Evolutionary conservation across 2,888 invertebrate species (phyloP).

Genomic region (Teinopalpus imperialis): DNA sequence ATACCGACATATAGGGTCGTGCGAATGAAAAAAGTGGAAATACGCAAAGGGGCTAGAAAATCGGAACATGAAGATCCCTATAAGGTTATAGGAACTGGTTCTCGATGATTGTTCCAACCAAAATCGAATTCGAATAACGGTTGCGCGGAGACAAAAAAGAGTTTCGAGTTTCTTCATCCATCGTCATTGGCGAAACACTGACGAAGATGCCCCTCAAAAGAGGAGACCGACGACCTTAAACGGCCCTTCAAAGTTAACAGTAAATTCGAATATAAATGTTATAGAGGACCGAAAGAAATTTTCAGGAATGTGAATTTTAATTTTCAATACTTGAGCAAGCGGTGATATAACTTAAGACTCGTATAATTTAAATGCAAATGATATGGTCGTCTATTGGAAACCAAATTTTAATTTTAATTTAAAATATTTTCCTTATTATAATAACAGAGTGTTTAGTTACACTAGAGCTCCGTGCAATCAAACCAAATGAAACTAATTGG

Average conservation of each 20-base stretch:
- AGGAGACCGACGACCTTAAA: constrained; percentile 57
- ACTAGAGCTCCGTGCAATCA: constrained; percentile 39
- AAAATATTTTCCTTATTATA: constrained; percentile 17
- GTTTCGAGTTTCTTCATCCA: constrained; percentile 54
- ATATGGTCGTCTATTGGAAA: constrained; percentile 1
- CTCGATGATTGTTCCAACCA: constrained; percentile 66
- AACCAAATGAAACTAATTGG: constrained; percentile 46
- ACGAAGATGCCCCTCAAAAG: constrained; percentile 67
- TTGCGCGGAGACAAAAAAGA: constrained; percentile 54
- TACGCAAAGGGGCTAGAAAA: constrained; percentile 68
- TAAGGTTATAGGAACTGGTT: constrained; percentile 60
- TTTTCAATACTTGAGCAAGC: no score
- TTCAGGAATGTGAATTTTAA: no score
- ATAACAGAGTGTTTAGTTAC: constrained; percentile 21
- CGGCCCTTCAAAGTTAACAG: constrained; percentile 54
- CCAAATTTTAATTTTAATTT: constrained; percentile 25
- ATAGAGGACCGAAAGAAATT: constrained; percentile 29
- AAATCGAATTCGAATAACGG: constrained; percentile 63
- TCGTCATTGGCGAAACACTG: constrained; percentile 69
- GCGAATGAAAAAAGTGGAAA: constrained; percentile 58
- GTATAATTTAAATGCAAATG: not conserved
- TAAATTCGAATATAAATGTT: constrained; percentile 66
- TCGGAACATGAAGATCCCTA: constrained; percentile 62
- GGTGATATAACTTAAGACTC: no score
- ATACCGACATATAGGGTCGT: constrained; percentile 45